A percentile compares a stretch with the other conserved stretches of the same genome.
phyloP scores from a whole-genome alignment of 2,113 vertebrate species.

The Cyanoramphus novaezelandiae region DNA sequence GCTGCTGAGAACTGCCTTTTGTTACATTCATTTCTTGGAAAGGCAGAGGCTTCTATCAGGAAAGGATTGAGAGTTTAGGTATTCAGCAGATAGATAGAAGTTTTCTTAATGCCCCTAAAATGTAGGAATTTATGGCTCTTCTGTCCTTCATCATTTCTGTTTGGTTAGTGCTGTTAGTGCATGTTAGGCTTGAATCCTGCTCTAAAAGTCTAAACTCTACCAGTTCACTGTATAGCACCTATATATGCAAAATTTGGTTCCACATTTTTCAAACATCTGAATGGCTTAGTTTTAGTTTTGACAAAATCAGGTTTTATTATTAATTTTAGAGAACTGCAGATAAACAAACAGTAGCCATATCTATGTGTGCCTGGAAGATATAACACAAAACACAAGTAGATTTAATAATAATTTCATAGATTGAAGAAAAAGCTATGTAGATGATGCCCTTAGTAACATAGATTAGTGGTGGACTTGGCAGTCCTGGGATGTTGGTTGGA shows the following conservation, averaged over 20 bases:
- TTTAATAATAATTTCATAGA: background rate
- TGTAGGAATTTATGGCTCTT: background rate
- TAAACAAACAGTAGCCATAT: background rate
- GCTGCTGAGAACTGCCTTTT: background rate
- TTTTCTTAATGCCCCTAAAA: background rate
- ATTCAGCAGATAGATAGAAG: background rate
- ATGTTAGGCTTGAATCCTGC: background rate
- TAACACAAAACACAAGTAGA: background rate
- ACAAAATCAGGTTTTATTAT: background rate
- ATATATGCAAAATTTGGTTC: background rate
- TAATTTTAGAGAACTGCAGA: background rate
- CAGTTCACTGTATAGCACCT: background rate
- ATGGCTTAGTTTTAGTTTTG: background rate
- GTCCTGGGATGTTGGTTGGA: background rate
- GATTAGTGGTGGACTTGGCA: background rate
- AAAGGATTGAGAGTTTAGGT: background rate
- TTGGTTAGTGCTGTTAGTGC: background rate
- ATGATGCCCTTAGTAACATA: background rate
- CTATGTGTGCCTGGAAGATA: background rate
- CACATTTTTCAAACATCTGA: background rate
- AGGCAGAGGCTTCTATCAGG: background rate
- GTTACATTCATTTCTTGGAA: background rate
- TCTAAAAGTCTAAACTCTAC: background rate
- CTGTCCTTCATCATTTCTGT: background rate
- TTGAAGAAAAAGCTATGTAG: background rate